phyloP scores from a whole-genome alignment of 2,113 vertebrate species.

The Astur gentilis region DNA sequence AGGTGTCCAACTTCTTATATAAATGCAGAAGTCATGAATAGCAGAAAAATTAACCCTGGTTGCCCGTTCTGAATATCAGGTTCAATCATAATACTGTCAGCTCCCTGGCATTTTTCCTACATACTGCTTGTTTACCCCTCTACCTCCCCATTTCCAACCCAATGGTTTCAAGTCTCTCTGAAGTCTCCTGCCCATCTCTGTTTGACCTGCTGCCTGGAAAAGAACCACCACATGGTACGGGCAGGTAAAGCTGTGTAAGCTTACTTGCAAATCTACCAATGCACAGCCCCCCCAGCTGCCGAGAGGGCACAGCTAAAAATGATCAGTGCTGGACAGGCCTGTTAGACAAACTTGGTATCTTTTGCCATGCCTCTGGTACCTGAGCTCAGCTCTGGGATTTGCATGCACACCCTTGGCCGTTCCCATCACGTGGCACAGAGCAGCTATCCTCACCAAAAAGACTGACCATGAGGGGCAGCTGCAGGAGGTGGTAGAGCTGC shows the following conservation, averaged over 20 bases:
- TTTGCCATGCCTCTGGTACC: neutral
- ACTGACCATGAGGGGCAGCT: neutral
- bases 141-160: neutral
- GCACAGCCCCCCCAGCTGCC: too few species aligned
- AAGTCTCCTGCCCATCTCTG: neutral
- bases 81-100: neutral
- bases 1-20: neutral
- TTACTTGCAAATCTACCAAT: neutral
- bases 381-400: neutral
- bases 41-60: neutral
- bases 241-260: neutral
- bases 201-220: neutral
- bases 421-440: neutral
- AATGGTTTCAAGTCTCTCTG: neutral
- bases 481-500: neutral
- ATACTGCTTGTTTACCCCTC: neutral
- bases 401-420: neutral
- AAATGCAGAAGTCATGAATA: neutral
- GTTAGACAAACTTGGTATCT: neutral
- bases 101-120: neutral
- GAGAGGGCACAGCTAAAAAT: fast-evolving
- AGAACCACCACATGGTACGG: neutral
- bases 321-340: neutral
- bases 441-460: neutral
- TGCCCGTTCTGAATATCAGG: neutral